A percentile compares a stretch with the other conserved stretches of the same genome.
These are phyloP conservation scores for Cenopis cana DNA, from an alignment of 2,888 invertebrate genomes.

Conservation along the genomic window DNA sequence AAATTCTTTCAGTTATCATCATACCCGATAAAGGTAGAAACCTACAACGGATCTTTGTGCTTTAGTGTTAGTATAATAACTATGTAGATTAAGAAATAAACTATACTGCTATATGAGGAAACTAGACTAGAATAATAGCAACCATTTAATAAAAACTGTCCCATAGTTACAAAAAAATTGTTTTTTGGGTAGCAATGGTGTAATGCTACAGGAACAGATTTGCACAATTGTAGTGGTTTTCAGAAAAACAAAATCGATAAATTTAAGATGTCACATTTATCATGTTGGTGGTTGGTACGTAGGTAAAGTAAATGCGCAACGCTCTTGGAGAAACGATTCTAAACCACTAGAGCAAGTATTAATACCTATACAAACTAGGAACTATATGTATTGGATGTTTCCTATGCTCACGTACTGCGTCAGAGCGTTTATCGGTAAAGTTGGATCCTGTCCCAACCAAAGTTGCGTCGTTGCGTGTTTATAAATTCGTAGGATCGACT, in stretches of 20 bases:
- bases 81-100: too few species aligned
- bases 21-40: not conserved
- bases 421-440: conserved; percentile 35
- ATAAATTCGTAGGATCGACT: not conserved
- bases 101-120: too few species aligned
- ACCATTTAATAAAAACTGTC: too few species aligned
- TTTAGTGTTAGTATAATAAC: not conserved
- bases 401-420: conserved; percentile 18
- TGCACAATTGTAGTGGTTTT: too few species aligned
- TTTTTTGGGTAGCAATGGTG: not conserved
- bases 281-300: too few species aligned
- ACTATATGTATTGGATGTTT: conserved; percentile 34
- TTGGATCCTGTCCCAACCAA: not conserved
- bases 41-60: not conserved
- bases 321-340: conserved; percentile 2
- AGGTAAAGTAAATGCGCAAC: too few species aligned
- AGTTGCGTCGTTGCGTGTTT: not conserved
- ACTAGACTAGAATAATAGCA: too few species aligned
- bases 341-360: conserved; percentile 12
- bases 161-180: not conserved
- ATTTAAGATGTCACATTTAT: too few species aligned
- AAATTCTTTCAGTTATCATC: not conserved
- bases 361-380: conserved; percentile 5
- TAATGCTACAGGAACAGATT: not conserved
- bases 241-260: too few species aligned